Conservation (phyloP, 2,888 invertebrate genomes). For the Pharmacophagus antenor region DNA sequence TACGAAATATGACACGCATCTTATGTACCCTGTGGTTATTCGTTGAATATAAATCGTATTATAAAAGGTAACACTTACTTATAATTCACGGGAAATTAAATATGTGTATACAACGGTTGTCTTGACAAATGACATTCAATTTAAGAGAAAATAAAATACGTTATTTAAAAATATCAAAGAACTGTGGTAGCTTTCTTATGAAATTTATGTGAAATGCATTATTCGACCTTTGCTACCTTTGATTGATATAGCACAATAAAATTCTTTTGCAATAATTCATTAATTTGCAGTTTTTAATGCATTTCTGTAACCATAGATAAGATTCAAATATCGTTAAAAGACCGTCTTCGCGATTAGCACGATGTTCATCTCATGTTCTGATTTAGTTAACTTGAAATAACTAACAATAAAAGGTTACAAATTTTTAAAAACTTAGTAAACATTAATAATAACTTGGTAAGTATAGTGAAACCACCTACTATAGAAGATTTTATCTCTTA, state of each 20-base stretch:
- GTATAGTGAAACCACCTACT: neutral
- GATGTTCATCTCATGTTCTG: too few relatives aligned
- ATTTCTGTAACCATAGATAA: too few relatives aligned
- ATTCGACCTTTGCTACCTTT: neutral
- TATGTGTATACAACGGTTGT: slow-evolving; percentile 37
- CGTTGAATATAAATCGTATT: slow-evolving; percentile 41
- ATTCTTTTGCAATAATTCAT: too few relatives aligned
- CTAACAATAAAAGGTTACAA: neutral
- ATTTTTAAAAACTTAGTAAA: neutral
- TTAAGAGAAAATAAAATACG: slow-evolving; percentile 25
- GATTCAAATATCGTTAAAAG: too few relatives aligned
- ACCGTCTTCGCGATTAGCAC: too few relatives aligned
- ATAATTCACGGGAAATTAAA: slow-evolving; percentile 54
- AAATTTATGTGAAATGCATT: slow-evolving; percentile 2
- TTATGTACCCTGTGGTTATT: slow-evolving; percentile 51
- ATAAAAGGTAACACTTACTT: slow-evolving; percentile 45
- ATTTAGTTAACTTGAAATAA: too few relatives aligned
- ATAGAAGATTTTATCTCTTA: neutral
- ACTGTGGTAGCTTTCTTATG: slow-evolving; percentile 16
- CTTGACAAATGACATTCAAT: slow-evolving; percentile 29
- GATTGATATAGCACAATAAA: too few relatives aligned
- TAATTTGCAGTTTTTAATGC: too few relatives aligned
- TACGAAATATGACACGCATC: slow-evolving; percentile 51
- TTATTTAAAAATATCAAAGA: slow-evolving; percentile 21
- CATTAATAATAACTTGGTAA: neutral